These are phyloP conservation scores for Lepidurus couesii DNA, from an alignment of 1,140 invertebrate species.

Conservation along the genomic window DNA sequence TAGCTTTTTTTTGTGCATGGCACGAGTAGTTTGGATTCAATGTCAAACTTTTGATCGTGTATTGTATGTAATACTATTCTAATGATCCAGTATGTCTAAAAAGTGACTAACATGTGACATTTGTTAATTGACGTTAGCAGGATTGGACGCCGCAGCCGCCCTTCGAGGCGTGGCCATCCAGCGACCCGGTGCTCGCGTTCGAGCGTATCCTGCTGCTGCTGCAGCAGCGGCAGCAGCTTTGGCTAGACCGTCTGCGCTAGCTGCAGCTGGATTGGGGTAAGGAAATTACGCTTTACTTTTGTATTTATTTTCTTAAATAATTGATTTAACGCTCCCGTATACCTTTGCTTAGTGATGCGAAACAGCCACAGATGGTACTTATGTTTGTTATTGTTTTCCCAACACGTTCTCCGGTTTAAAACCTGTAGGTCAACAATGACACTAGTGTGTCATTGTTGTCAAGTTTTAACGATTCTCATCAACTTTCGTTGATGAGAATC, in stretches of 20 bases:
- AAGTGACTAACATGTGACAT: neutral
- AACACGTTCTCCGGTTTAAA: no score
- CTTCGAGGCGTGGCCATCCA: conserved; percentile 62
- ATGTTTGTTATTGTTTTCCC: no score
- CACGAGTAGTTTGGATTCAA: conserved; percentile 23
- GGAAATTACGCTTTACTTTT: conserved; percentile 25
- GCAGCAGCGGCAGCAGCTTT: conserved; percentile 61
- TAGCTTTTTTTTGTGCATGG: conserved; percentile 7
- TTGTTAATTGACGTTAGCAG: conserved; percentile 23
- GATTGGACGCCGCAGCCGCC: conserved; percentile 54
- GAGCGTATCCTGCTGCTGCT: conserved; percentile 62
- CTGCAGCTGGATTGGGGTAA: conserved; percentile 30
- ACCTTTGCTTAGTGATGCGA: no score
- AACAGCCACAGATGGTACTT: no score
- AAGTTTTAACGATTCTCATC: no score
- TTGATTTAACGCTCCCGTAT: no score
- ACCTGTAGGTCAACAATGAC: no score
- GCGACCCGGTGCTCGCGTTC: conserved; percentile 57
- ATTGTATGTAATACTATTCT: conserved; percentile 6
- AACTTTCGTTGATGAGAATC: no score
- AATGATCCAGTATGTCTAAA: neutral
- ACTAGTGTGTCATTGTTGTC: no score
- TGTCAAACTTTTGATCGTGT: neutral
- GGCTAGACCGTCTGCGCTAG: conserved; percentile 32
- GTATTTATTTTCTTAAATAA: neutral